Evolutionary conservation across 2,113 vertebrate genomes (phyloP).

Genomic region (Charina bottae): DNA sequence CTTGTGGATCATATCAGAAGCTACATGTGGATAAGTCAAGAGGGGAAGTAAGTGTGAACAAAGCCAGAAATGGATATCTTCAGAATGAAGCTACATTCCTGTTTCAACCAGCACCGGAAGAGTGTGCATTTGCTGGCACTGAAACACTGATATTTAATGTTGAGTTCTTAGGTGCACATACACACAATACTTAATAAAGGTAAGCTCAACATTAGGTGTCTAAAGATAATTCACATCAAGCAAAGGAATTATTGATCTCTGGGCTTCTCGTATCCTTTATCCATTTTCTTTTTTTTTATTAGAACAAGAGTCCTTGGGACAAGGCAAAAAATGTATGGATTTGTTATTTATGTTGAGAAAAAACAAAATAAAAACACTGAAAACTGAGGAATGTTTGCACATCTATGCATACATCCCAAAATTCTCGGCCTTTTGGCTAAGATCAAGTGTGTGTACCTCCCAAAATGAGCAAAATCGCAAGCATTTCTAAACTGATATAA

Average conservation of each 20-base stretch:
- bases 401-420: no score
- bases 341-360: neutral
- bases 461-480: neutral
- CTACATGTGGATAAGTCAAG: no score
- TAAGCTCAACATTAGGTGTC: neutral
- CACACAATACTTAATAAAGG: neutral
- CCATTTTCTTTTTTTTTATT: neutral
- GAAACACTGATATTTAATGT: neutral
- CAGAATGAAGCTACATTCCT: no score
- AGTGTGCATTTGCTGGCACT: neutral
- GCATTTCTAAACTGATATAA: neutral
- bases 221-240: neutral
- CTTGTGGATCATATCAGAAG: no score
- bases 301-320: neutral
- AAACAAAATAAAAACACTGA: neutral
- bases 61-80: no score
- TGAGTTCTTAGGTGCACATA: neutral
- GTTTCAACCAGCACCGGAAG: no score
- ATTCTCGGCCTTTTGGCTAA: no score
- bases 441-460: no score
- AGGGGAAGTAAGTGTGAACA: no score
- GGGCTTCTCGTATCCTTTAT: neutral
- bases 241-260: neutral
- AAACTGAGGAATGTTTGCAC: neutral
- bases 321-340: neutral